Conservation (phyloP, 2,113 vertebrate species). For the Panthera tigris region DNA sequence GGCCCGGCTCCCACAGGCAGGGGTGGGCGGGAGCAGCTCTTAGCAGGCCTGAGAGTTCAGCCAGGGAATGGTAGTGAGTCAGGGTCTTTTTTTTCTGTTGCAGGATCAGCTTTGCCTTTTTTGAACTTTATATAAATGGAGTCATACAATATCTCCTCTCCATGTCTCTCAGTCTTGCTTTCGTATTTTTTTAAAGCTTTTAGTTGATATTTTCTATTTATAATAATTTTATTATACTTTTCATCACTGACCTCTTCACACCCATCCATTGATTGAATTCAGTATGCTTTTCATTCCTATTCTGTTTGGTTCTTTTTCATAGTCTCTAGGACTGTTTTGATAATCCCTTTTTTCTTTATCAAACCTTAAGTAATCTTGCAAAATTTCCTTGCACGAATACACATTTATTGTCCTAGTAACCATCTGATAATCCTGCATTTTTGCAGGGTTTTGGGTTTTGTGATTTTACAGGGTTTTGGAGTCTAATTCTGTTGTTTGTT, state of each 20-base stretch:
- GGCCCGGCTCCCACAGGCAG: neutral
- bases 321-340: neutral
- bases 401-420: neutral
- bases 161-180: neutral
- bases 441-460: neutral
- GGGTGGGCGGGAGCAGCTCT: neutral
- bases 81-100: neutral
- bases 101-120: neutral
- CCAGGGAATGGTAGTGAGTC: neutral
- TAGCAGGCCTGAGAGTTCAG: neutral
- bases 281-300: neutral
- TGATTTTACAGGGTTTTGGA: neutral
- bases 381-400: too few species aligned
- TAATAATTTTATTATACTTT: neutral
- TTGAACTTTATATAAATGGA: neutral
- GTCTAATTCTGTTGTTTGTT: neutral
- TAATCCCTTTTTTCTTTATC: neutral
- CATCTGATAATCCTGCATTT: neutral
- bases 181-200: neutral
- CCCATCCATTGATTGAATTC: neutral
- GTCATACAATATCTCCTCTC: neutral
- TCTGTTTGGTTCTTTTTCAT: neutral
- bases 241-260: neutral
- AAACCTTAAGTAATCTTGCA: neutral
- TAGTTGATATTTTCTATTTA: neutral